Percentiles rank a stretch among this genome's conserved stretches.
Conservation (phyloP, 2,797 vertebrate genomes). For the Hapalemur alaotrensis region DNA sequence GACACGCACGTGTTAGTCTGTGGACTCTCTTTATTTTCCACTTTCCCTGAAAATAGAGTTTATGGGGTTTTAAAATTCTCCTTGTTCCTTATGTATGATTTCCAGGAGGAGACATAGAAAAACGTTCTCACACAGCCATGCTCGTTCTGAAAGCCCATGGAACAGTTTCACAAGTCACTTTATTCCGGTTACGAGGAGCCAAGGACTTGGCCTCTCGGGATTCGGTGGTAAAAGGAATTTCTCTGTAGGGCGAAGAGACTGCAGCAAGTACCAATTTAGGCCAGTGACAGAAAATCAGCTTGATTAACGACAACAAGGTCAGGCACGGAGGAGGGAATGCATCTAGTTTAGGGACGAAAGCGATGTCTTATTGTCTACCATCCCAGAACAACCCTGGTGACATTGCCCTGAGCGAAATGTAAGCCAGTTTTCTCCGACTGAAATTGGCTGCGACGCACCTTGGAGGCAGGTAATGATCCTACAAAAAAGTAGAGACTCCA, state of each 20-base stretch:
- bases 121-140: not conserved
- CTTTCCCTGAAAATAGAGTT: not conserved
- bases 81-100: not conserved
- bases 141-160: not conserved
- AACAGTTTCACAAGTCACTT: not conserved
- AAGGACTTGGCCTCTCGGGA: not conserved
- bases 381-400: not conserved
- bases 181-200: not conserved
- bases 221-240: accelerated
- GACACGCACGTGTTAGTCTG: accelerated
- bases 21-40: not conserved
- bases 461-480: not conserved
- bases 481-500: not conserved
- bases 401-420: not conserved
- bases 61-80: not conserved
- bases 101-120: not conserved
- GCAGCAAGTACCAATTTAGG: not conserved
- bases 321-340: not conserved
- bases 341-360: not conserved
- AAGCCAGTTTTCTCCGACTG: not conserved
- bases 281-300: not conserved
- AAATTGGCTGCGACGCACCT: not conserved
- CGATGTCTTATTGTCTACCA: not conserved
- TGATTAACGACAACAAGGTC: not conserved
- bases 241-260: not conserved